These are phyloP conservation scores for Halcyon malimbica DNA, from an alignment of 2,113 vertebrate genomes.

Conservation along the genomic window DNA sequence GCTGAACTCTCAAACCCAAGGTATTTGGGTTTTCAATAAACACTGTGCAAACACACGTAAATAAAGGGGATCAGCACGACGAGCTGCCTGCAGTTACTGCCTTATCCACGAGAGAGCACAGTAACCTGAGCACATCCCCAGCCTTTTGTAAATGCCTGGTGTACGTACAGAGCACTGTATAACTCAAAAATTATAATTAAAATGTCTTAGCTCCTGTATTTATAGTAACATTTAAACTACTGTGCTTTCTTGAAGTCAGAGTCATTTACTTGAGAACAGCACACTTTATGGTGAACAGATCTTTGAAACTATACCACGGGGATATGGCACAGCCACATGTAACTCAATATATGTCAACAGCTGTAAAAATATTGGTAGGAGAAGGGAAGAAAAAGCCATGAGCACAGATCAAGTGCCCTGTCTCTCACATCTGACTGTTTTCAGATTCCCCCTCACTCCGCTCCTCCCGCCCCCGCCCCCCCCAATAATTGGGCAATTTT, in stretches of 20 bases:
- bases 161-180: constrained; percentile 75
- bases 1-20: background rate
- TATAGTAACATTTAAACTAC: constrained; percentile 89
- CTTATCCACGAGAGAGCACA: constrained; percentile 81
- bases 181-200: constrained; percentile 90
- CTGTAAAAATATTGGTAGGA: constrained; percentile 88
- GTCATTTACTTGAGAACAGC: constrained; percentile 84
- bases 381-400: constrained; percentile 74
- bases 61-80: background rate
- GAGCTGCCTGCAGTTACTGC: constrained; percentile 72
- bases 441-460: constrained; percentile 63
- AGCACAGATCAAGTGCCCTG: constrained; percentile 77
- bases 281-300: constrained; percentile 89
- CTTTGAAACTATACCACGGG: constrained; percentile 81
- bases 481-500: constrained; percentile 83
- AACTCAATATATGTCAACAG: constrained; percentile 93
- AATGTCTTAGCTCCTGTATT: constrained; percentile 86
- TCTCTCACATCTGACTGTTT: constrained; percentile 76
- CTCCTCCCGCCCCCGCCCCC: background rate
- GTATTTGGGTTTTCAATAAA: constrained; percentile 9
- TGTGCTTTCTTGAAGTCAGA: constrained; percentile 81
- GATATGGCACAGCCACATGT: constrained; percentile 85
- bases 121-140: constrained; percentile 65
- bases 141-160: constrained; percentile 77
- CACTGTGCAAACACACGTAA: background rate